Evolutionary conservation across 92 coral and sea anemone species (phyloP).

Genomic region (Siderastrea radians): DNA sequence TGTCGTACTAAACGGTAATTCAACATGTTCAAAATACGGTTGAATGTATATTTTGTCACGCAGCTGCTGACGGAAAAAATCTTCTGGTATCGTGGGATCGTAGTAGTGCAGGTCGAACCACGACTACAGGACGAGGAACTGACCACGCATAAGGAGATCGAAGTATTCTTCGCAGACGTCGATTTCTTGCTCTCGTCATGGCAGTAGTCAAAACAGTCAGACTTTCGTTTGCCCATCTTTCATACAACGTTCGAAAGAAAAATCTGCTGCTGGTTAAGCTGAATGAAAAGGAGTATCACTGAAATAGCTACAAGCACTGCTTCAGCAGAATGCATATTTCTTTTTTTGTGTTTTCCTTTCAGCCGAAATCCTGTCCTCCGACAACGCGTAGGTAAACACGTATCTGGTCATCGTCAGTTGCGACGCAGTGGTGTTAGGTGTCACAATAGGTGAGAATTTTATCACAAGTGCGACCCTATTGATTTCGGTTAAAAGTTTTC

Average conservation of each 20-base stretch:
- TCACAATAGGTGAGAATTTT: neutral
- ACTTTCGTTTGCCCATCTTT: conserved; percentile 30
- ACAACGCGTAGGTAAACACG: conserved; percentile 12
- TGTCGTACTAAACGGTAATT: conserved; percentile 36
- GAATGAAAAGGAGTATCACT: conserved; percentile 9
- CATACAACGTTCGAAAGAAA: conserved; percentile 15
- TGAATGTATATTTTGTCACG: conserved; percentile 44
- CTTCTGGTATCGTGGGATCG: conserved; percentile 27
- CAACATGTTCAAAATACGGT: conserved; percentile 40
- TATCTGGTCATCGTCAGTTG: neutral
- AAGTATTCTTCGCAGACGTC: conserved; percentile 24
- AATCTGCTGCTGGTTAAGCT: conserved; percentile 22
- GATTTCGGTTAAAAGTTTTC: conserved; percentile 10
- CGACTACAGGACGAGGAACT: conserved; percentile 57
- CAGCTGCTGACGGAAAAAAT: conserved; percentile 49
- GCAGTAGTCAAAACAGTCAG: conserved; percentile 9
- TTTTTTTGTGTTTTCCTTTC: neutral
- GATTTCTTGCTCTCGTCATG: conserved; percentile 24
- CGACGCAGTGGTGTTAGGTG: neutral
- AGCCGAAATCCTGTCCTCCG: neutral
- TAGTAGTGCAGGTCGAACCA: conserved; percentile 50
- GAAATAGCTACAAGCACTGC: neutral
- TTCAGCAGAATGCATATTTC: conserved; percentile 9
- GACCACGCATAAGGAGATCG: conserved; percentile 38
- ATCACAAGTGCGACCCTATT: conserved; percentile 19